Base-by-base conservation (phyloP, 1,140 invertebrate species). In the Vollenhovia emeryi region DNA sequence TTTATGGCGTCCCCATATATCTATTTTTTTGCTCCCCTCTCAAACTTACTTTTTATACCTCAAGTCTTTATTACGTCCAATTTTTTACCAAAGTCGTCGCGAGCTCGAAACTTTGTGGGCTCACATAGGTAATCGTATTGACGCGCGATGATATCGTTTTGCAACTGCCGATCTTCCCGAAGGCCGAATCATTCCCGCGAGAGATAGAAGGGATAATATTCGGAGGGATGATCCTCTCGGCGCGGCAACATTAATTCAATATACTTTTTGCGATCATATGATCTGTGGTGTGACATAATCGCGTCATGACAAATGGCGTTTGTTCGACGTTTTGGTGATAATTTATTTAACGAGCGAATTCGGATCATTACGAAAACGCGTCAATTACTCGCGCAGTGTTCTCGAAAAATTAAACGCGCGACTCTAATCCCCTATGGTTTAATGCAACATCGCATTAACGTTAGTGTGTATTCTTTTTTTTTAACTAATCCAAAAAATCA, bases 241-340 rank as follows among this genome's bases (percentile, higher is more conserved):
- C 21, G 27, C 24, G 7, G 48, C 18, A 30, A 50, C 88, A 84
- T 86, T 71, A 89, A 90, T 90, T 87, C 36, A 55, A 68, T 40
- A 33, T 48, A 33, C 48, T 87, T 85, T 82, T 87, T 74, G 69
- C n/a, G 62, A 76, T 86, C 73, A 84, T 88, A 84, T 86, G 40
- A 60, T 3, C 6, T 43, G 62, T 36, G 48, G 4, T 33, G 55
- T 36, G 48, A 73, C 73, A 68, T 71, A 59, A 66, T 74, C 74
- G 27, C 18, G 30, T 69, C 24, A 71, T 71, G 78, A 76, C 64
- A 62, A 80, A 80, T 55, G 48, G 7, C 33, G 24, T 80, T 71
- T 55, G 50, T 55, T 43, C 40, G 86, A 45, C 68, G 43, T 66
- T 88, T 87, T 80, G 27, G 13, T 4, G 48, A 87, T 78, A 84